phyloP scores from a whole-genome alignment of 2,113 vertebrate genomes.

The Blennius ocellaris region DNA sequence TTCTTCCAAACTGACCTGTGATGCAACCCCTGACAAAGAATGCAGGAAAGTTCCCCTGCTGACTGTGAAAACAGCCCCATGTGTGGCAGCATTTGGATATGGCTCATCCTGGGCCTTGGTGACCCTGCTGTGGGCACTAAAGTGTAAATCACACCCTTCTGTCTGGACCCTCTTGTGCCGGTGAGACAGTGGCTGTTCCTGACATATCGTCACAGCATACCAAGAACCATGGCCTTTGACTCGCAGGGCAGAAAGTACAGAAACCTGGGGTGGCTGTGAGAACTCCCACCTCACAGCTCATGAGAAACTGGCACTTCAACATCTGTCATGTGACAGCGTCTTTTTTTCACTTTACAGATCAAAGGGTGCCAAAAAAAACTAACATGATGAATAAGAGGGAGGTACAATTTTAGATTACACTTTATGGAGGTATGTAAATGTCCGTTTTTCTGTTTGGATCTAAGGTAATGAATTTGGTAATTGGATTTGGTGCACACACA shows the following conservation, averaged over 20 bases:
- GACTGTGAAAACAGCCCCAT: slow-evolving; percentile 62
- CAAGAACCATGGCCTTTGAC: slow-evolving; percentile 57
- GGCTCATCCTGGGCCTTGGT: slow-evolving; percentile 13
- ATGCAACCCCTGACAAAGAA: slow-evolving; percentile 13
- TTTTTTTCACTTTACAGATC: neutral
- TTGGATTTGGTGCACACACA: too few species aligned
- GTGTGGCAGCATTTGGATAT: slow-evolving; percentile 44
- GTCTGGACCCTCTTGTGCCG: slow-evolving; percentile 17
- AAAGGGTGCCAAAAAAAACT: neutral
- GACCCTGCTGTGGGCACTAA: slow-evolving; percentile 33
- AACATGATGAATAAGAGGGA: neutral
- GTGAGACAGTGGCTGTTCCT: slow-evolving; percentile 27
- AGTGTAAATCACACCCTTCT: slow-evolving; percentile 56
- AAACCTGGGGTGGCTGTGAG: neutral
- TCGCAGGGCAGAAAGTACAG: slow-evolving; percentile 33
- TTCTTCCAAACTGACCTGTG: slow-evolving; percentile 31
- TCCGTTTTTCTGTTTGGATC: too few species aligned
- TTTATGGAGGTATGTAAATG: neutral
- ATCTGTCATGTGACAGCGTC: neutral
- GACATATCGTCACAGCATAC: slow-evolving; percentile 46
- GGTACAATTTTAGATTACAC: neutral
- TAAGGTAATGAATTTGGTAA: too few species aligned
- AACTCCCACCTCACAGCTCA: neutral
- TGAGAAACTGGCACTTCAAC: slow-evolving; percentile 12
- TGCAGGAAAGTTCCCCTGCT: slow-evolving; percentile 34